These are phyloP conservation scores for Arremon brunneinucha DNA, from an alignment of 2,797 vertebrate genomes.

Conservation along the genomic window DNA sequence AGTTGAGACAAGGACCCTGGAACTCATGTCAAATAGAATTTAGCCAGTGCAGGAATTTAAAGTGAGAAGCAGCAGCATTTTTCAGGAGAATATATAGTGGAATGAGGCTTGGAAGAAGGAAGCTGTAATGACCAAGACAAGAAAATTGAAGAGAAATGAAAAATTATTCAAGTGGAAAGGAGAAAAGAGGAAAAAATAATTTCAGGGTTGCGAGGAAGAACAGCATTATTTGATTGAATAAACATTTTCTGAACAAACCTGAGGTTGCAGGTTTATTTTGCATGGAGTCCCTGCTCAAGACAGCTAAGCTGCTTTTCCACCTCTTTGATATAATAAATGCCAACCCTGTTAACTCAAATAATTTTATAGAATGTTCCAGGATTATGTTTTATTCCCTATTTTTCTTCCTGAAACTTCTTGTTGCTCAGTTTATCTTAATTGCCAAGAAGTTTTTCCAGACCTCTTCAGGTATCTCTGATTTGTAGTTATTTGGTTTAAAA, in stretches of 20 bases:
- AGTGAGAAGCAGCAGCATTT: background rate
- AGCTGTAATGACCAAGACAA: background rate
- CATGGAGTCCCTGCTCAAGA: background rate
- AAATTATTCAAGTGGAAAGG: background rate
- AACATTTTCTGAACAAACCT: background rate
- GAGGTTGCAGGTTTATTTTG: background rate
- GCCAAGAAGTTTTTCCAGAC: background rate
- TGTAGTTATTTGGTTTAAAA: background rate
- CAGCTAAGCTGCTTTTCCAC: background rate
- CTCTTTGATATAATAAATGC: background rate
- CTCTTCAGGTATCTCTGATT: background rate
- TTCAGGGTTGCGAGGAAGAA: background rate
- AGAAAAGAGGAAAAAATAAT: background rate
- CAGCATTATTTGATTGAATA: background rate
- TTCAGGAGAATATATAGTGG: background rate
- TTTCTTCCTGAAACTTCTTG: background rate
- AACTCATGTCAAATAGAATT: background rate
- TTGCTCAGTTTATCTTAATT: background rate
- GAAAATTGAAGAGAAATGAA: background rate
- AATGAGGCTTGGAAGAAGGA: background rate
- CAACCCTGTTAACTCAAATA: background rate
- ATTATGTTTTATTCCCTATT: background rate
- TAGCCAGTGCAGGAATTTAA: background rate
- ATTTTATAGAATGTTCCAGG: background rate
- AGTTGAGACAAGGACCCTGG: background rate